Conservation (phyloP, 2,113 vertebrate genomes). For the Chionis minor region DNA sequence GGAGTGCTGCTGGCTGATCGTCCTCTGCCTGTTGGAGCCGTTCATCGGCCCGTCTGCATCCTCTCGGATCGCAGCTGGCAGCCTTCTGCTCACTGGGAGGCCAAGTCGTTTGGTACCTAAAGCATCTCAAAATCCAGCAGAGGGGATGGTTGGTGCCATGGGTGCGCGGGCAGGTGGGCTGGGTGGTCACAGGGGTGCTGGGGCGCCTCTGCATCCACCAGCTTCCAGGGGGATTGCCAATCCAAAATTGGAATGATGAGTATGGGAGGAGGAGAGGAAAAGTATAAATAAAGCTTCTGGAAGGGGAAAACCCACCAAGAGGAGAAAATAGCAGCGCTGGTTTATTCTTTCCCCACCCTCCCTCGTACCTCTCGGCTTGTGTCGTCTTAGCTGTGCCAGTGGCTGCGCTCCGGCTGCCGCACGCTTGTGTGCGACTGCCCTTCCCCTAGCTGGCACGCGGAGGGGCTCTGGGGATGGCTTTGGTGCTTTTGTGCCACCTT, state of each 20-base stretch:
- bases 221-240: not conserved
- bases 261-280: not conserved
- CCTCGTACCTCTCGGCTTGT: not conserved
- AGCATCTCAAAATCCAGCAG: not conserved
- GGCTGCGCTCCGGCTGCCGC: not conserved
- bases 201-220: accelerated
- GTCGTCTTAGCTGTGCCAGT: accelerated
- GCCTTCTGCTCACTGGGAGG: not conserved
- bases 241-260: not conserved
- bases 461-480: not conserved
- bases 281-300: constrained; percentile 15
- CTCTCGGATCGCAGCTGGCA: not conserved
- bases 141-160: not conserved
- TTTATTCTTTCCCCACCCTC: constrained; percentile 14
- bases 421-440: accelerated
- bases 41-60: not conserved
- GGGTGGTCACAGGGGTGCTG: not conserved
- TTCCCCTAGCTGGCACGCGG: too few species aligned
- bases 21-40: not conserved
- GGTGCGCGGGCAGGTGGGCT: not conserved
- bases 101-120: not conserved
- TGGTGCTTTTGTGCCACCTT: not conserved
- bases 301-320: not conserved
- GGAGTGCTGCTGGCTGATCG: not conserved
- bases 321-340: not conserved